A percentile compares a stretch with the other conserved stretches of the same genome.
phyloP scores from a whole-genome alignment of 2,888 invertebrate genomes.

The Cephus runcator region DNA sequence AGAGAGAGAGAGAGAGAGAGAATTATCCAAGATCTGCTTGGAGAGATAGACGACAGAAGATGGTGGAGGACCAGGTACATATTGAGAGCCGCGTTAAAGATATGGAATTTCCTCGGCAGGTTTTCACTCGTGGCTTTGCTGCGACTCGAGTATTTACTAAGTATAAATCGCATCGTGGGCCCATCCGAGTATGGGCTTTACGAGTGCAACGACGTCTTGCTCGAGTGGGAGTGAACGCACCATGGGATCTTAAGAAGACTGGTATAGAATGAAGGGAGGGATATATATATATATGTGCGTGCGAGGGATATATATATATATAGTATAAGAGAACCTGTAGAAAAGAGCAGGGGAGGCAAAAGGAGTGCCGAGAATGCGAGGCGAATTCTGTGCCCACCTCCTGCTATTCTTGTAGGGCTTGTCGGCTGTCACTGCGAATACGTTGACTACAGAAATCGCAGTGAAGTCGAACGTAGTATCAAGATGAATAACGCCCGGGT shows the following conservation, averaged over 20 bases:
- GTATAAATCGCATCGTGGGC: background rate
- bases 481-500: background rate
- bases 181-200: background rate
- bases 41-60: background rate
- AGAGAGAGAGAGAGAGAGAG: no score
- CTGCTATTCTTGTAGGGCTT: background rate
- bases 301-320: no score
- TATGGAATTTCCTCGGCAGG: background rate
- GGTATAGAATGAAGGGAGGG: background rate
- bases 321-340: background rate
- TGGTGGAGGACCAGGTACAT: background rate
- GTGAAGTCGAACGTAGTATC: background rate
- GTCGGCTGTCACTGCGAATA: background rate
- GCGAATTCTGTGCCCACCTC: background rate
- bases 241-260: background rate
- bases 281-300: background rate
- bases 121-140: background rate
- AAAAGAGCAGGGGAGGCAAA: background rate
- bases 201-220: background rate
- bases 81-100: background rate
- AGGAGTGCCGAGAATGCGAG: background rate
- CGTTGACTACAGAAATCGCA: background rate
- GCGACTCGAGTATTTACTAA: background rate
- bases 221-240: background rate
- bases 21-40: background rate